These are phyloP conservation scores for Melanerpes aurifrons DNA, from an alignment of 2,113 vertebrate genomes.

Conservation along the genomic window DNA sequence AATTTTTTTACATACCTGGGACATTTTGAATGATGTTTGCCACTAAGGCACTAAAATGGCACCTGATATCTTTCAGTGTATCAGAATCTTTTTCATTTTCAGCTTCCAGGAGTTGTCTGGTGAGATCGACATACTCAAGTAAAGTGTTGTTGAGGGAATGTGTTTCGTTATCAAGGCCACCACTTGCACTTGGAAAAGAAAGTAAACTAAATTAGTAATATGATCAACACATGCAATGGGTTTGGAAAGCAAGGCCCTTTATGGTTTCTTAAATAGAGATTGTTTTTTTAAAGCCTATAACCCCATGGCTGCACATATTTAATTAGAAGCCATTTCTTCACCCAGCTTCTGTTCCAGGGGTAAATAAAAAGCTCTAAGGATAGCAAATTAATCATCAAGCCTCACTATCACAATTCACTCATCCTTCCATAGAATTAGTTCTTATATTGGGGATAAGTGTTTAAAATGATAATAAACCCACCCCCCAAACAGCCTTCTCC, in stretches of 20 bases:
- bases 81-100: conserved; percentile 99
- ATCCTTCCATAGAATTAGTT: neutral
- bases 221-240: neutral
- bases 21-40: conserved; percentile 99
- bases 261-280: neutral
- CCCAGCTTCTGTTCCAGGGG: neutral
- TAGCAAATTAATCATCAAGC: neutral
- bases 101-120: conserved; percentile 95
- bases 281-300: neutral
- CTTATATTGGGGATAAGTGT: neutral
- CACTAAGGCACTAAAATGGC: conserved; percentile 99
- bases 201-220: neutral
- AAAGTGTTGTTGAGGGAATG: conserved; percentile 96
- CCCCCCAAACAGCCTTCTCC: rapidly evolving
- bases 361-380: neutral
- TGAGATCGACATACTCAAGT: conserved; percentile 97
- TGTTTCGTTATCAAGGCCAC: conserved; percentile 95
- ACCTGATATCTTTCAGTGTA: conserved; percentile 94
- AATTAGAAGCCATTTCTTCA: neutral
- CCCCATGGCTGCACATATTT: neutral
- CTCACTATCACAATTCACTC: neutral
- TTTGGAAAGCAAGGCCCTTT: neutral
- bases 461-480: neutral
- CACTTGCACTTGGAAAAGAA: conserved; percentile 85
- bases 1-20: conserved; percentile 83